Evolutionary conservation across 2,113 vertebrate species (phyloP).

Genomic region (Silurus glanis): DNA sequence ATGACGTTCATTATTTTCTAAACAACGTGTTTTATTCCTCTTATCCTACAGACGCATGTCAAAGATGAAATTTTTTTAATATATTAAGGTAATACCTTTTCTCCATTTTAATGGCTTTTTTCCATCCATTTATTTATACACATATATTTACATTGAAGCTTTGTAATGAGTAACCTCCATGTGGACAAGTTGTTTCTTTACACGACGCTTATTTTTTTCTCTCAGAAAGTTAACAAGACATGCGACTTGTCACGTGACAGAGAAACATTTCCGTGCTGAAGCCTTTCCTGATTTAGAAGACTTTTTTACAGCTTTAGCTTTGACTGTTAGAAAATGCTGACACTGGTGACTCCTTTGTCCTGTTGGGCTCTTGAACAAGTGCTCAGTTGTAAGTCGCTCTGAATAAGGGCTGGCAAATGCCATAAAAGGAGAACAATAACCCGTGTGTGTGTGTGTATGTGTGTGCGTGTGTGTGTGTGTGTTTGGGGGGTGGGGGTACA

Average conservation of each 20-base stretch:
- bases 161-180: neutral
- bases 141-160: neutral
- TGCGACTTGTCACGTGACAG: neutral
- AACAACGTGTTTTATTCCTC: neutral
- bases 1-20: neutral
- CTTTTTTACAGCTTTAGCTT: neutral
- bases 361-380: too few species aligned
- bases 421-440: too few species aligned
- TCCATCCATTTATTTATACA: neutral
- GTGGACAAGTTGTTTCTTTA: neutral
- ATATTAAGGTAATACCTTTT: neutral
- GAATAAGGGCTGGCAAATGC: too few species aligned
- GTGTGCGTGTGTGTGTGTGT: too few species aligned
- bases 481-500: too few species aligned
- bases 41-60: neutral
- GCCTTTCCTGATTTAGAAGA: neutral
- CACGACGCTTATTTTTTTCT: neutral
- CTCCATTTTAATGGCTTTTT: too few species aligned
- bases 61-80: neutral
- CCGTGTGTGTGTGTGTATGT: too few species aligned
- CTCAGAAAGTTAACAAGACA: neutral
- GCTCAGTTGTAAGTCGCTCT: too few species aligned
- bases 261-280: neutral
- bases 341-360: neutral
- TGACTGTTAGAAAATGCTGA: neutral